Conservation (phyloP, 1,140 invertebrate genomes). For the Drosophila sucinea region DNA sequence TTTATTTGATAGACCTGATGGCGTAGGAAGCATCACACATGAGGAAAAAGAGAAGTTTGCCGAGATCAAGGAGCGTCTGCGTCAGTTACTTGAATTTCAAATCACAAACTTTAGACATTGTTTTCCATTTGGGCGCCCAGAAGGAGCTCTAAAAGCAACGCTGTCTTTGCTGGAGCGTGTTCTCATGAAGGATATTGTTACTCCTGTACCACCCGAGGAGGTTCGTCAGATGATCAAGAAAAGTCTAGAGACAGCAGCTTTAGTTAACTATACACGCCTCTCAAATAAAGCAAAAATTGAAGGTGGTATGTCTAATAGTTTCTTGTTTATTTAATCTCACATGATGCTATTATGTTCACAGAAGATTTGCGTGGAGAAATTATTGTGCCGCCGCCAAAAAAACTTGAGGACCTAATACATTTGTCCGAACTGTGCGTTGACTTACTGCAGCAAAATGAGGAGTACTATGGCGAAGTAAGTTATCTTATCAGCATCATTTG, state of each 20-base stretch:
- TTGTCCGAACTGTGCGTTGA: conserved; percentile 99
- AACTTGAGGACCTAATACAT: conserved; percentile 98
- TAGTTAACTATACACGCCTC: conserved; percentile 98
- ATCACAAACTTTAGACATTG: conserved; percentile 99
- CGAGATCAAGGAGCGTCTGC: conserved; percentile 97
- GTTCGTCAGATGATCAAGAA: conserved; percentile 97
- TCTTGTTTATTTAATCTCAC: not conserved
- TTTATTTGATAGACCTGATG: conserved; percentile 91
- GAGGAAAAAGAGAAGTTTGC: conserved; percentile 99
- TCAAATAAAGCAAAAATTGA: conserved; percentile 99
- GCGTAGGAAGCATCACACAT: conserved; percentile 98
- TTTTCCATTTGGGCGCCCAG: conserved; percentile 99
- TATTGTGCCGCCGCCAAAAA: conserved; percentile 92
- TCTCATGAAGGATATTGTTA: conserved; percentile 99
- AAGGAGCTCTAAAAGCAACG: conserved; percentile 98
- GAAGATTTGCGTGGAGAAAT: conserved; percentile 93
- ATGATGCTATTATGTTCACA: conserved; percentile 67
- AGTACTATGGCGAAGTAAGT: conserved; percentile 99
- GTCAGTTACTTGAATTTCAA: conserved; percentile 97
- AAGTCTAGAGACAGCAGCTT: conserved; percentile 98
- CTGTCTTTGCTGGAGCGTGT: conserved; percentile 97
- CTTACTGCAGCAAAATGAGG: conserved; percentile 99
- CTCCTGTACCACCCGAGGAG: conserved; percentile 98
- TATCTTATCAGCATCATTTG: conserved; percentile 84
- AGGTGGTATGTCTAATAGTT: conserved; percentile 85